A percentile compares a stretch with the other conserved stretches of the same genome.
Conservation (phyloP, 2,888 invertebrate genomes). For the Clitarchus hookeri region DNA sequence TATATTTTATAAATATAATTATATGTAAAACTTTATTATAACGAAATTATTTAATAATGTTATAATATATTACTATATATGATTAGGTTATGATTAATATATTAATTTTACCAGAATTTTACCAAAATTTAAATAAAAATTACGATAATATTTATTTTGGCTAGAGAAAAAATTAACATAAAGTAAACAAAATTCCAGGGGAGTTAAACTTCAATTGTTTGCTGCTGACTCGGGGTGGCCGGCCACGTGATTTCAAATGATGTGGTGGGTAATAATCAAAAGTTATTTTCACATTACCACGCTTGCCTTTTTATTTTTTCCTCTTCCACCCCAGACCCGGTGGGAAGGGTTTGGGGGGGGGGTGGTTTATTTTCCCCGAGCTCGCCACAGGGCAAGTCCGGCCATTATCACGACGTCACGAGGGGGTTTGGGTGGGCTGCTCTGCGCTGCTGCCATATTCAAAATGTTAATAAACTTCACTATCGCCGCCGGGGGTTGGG, state of each 20-base stretch:
- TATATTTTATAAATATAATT: no score
- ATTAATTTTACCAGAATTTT: no score
- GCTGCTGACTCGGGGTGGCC: background rate
- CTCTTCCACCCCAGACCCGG: background rate
- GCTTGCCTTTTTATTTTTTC: background rate
- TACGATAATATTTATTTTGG: no score
- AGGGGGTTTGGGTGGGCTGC: background rate
- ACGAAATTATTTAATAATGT: no score
- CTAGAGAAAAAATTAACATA: no score
- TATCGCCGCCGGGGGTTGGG: background rate
- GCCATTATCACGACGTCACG: background rate
- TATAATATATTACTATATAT: no score
- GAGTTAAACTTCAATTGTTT: background rate
- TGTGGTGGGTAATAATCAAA: background rate
- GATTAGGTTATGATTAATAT: no score
- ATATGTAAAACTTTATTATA: no score
- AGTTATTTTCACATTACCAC: conserved; percentile 10
- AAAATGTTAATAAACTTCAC: conserved; percentile 2
- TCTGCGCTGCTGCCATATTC: background rate
- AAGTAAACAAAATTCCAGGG: no score
- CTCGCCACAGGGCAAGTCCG: background rate
- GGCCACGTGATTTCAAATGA: background rate
- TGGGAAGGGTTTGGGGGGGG: background rate
- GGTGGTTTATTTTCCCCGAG: background rate
- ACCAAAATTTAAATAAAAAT: no score